These are phyloP conservation scores for Phengaris arion DNA, from an alignment of 2,888 invertebrate species.

Conservation along the genomic window DNA sequence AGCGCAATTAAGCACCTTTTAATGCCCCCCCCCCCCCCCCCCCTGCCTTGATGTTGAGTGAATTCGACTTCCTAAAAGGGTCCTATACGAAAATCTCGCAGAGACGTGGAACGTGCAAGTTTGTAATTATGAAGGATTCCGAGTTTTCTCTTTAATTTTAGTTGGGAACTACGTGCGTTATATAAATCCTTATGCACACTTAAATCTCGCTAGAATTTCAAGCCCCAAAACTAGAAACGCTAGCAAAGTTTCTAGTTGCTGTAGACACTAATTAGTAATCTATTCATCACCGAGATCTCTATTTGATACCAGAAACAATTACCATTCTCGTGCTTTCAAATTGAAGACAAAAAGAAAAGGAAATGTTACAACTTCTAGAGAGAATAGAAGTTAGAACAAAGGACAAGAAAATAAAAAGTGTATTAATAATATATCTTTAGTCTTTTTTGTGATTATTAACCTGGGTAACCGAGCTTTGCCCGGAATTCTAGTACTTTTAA, in stretches of 20 bases:
- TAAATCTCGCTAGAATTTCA: not conserved
- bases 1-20: constrained; percentile 43
- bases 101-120: constrained; percentile 8
- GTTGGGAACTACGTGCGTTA: constrained; percentile 15
- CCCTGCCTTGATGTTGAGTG: constrained; percentile 27
- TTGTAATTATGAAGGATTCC: constrained; percentile 19
- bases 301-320: not conserved
- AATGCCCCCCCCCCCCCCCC: constrained; percentile 37
- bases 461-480: too few species aligned
- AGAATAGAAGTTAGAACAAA: too few species aligned
- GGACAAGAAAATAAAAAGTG: too few species aligned
- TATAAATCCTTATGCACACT: not conserved
- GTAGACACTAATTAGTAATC: not conserved
- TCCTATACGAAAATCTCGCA: not conserved
- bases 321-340: not conserved
- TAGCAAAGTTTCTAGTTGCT: not conserved
- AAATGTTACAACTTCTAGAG: too few species aligned
- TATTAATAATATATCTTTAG: too few species aligned
- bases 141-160: constrained; percentile 22
- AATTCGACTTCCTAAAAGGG: constrained; percentile 21
- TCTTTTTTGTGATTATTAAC: too few species aligned
- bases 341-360: too few species aligned
- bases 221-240: not conserved
- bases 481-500: too few species aligned
- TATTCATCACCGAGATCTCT: not conserved